Evolutionary conservation across 2,797 vertebrate genomes (phyloP).

Genomic region (Ptychadena robeensis): DNA sequence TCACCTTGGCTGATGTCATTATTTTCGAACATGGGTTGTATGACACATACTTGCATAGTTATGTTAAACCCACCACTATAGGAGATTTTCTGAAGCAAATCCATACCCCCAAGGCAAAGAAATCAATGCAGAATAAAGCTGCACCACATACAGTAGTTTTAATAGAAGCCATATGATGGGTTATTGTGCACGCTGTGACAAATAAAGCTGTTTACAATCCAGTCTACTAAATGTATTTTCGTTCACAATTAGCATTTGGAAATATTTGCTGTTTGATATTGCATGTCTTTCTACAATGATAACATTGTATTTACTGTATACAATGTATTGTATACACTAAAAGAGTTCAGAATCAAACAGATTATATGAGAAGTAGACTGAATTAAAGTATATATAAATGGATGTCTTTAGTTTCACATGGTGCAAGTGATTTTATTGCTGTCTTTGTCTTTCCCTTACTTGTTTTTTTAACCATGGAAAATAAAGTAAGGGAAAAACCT

Average conservation of each 20-base stretch:
- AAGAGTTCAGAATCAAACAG: too few species aligned
- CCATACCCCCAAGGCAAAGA: constrained; percentile 53
- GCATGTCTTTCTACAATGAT: not conserved
- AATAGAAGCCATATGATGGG: constrained; percentile 54
- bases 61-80: constrained; percentile 51
- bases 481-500: too few species aligned
- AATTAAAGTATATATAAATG: too few species aligned
- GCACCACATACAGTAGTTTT: constrained; percentile 55
- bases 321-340: too few species aligned
- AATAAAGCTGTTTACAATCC: constrained; percentile 37
- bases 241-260: not conserved
- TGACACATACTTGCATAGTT: constrained; percentile 56
- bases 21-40: constrained; percentile 41
- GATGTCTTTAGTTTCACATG: too few species aligned
- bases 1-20: constrained; percentile 53
- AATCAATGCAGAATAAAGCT: constrained; percentile 55
- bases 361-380: too few species aligned
- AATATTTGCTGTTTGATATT: not conserved
- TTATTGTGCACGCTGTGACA: constrained; percentile 35
- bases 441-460: too few species aligned
- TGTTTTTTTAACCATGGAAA: too few species aligned
- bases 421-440: too few species aligned
- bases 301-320: too few species aligned
- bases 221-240: not conserved
- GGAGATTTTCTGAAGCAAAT: constrained; percentile 50